These are phyloP conservation scores for Pemphredon lugubris DNA, from an alignment of 2,888 invertebrate species.

Conservation along the genomic window DNA sequence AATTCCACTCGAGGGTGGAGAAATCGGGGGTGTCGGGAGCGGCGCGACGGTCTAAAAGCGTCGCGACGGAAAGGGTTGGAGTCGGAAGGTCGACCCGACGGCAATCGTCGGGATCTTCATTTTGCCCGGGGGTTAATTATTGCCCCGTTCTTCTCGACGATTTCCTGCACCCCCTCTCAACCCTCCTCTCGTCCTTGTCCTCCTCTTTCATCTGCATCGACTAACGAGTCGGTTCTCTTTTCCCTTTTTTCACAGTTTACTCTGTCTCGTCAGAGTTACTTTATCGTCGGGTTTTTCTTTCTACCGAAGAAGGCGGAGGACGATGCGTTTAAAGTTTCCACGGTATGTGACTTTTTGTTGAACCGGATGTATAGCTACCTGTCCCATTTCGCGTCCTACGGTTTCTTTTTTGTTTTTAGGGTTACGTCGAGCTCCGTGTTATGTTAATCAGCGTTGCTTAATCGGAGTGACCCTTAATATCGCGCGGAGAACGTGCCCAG, in stretches of 20 bases:
- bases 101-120: conserved; percentile 1
- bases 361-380: neutral
- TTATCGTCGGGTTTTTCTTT: neutral
- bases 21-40: no score
- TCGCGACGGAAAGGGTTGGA: neutral
- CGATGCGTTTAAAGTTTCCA: no score
- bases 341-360: no score
- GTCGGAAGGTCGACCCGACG: neutral
- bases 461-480: no score
- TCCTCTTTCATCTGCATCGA: neutral
- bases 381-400: neutral
- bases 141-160: neutral
- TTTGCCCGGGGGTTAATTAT: conserved; percentile 29
- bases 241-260: neutral
- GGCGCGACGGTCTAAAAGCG: no score
- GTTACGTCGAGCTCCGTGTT: no score
- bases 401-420: no score
- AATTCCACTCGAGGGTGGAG: conserved; percentile 34
- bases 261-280: no score
- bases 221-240: neutral
- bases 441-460: no score
- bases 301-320: neutral
- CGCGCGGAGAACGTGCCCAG: no score
- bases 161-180: no score
- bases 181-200: no score